Percentiles rank a stretch among this genome's conserved stretches.
These are phyloP conservation scores for Xiphydria camelus DNA, from an alignment of 2,888 invertebrate species.

Conservation along the genomic window DNA sequence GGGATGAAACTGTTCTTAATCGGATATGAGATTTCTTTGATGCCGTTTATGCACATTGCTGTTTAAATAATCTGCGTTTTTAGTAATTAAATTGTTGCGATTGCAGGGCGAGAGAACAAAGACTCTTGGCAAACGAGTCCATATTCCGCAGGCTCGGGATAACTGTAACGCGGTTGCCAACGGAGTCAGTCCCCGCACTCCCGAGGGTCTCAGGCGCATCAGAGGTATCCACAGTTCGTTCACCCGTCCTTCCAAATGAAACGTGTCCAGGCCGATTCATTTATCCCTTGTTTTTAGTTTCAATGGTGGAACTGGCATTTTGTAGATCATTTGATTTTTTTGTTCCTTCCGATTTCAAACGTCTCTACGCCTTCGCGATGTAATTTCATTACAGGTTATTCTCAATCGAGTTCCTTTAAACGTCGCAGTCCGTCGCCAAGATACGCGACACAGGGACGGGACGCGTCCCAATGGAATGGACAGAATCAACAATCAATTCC, in stretches of 20 bases:
- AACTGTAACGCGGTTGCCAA: slow-evolving; percentile 16
- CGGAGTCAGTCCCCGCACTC: slow-evolving; percentile 34
- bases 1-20: too few relatives aligned
- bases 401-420: slow-evolving; percentile 39
- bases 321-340: too few relatives aligned
- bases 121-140: slow-evolving; percentile 36
- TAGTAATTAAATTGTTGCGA: neutral
- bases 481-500: slow-evolving; percentile 38
- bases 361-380: neutral
- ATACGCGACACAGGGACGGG: slow-evolving; percentile 36
- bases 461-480: slow-evolving; percentile 45
- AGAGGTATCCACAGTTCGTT: slow-evolving; percentile 44
- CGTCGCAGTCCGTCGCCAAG: slow-evolving; percentile 51
- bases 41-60: too few relatives aligned
- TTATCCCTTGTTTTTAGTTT: slow-evolving; percentile 32
- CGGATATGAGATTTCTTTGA: too few relatives aligned
- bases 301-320: slow-evolving; percentile 31
- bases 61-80: neutral
- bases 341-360: too few relatives aligned
- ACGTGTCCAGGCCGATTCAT: slow-evolving; percentile 29
- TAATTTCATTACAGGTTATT: slow-evolving; percentile 27
- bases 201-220: slow-evolving; percentile 47
- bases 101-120: slow-evolving; percentile 37
- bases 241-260: slow-evolving; percentile 38
- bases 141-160: slow-evolving; percentile 40